Evolutionary conservation across 2,797 vertebrate genomes (phyloP), one percentile per base, ranked within the genome.

Genomic region (Oreonectes daqikongensis): DNA sequence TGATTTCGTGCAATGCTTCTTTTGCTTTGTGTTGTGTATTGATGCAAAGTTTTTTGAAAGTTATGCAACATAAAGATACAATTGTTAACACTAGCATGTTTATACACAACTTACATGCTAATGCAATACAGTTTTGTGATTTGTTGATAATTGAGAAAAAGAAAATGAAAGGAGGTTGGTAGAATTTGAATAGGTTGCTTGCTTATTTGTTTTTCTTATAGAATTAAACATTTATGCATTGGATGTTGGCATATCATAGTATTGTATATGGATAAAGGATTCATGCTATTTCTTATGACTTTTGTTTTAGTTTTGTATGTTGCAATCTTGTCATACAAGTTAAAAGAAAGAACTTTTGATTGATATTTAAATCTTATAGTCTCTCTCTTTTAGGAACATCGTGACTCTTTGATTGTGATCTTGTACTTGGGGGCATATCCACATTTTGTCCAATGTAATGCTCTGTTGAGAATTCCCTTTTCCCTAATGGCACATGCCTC

Each of bases 261-360:
- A 18, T 17, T 18, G 44, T 15, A 12, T 42, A 42, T 4, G 40
- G 40, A 42, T 42, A 42, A 1, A 14, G 40, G 40, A 14, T 42
- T 3, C 40, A 11, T 42, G 18, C 3, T 18, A 46, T 46, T 46
- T 46, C 44, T 46, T 26, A 14, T 57, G 4, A 4, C 53, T 26
- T 53, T 46, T 50, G 18, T 20, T 50, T 24, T 15, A 53, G 50
- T 53, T 53, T 24, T 12, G 3, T 55, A 10, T 26, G 3, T 9
- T 11, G 10, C 3, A n/a, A n/a, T n/a, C 32, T 2, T 50, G 6
- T 2, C 2, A 20, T 20, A 0, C 8, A 20, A 0, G 9, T 9
- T 20, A 1, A 48, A 18, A 48, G 17, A n/a, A 48, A 1, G 7
- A 2, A 20, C 2, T 20, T 9, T 8, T 2, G 5, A 20, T 50